Evolutionary conservation across 2,113 vertebrate genomes (phyloP), one percentile per base, ranked within the genome.

Genomic region (Bostrychus sinensis): DNA sequence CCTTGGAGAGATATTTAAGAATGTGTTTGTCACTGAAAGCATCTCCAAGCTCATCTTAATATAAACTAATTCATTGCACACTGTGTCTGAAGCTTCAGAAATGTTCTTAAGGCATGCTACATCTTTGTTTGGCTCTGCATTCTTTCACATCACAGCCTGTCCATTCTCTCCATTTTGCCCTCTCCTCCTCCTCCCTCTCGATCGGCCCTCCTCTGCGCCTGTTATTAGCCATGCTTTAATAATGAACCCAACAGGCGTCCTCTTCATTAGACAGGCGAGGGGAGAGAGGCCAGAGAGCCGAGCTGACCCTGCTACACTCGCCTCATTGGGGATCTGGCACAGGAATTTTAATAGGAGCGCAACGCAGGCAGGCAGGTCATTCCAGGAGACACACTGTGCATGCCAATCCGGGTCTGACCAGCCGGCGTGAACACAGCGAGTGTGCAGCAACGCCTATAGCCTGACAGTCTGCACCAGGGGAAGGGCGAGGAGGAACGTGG

Each of bases 291-390:
- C 85, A 84, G 83, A 3, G 61, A 80, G 88, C 71, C 70, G 9
- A 56, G 57, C 82, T 88, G 86, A 86, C 88, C 85, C 85, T 62
- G 81, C 84, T 76, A 75, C 77, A 65, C 72, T 75, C 75, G 72
- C 71, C 70, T 85, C 88, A 85, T 84, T 50, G 78, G 84, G 86
- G 85, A 87, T 85, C 80, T 89, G 84, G 88, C 86, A 83, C 76
- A 82, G 69, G 88, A 91, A 89, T 91, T 85, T 88, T 89, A 91
- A 91, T 89, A 82, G 89, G 78, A 74, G 66, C 79, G 81, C 74
- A 73, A 83, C 58, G 51, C 81, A 74, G 77, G 84, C 81, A 83
- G 81, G 75, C 80, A 75, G 88, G 88, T 87, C 86, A 83, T 70
- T 75, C 56, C 66, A 46, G 63, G 66, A 83, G 79, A 85, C 80